Base-by-base conservation (phyloP, 2,797 vertebrate species). In the Triplophysa bombifrons region DNA sequence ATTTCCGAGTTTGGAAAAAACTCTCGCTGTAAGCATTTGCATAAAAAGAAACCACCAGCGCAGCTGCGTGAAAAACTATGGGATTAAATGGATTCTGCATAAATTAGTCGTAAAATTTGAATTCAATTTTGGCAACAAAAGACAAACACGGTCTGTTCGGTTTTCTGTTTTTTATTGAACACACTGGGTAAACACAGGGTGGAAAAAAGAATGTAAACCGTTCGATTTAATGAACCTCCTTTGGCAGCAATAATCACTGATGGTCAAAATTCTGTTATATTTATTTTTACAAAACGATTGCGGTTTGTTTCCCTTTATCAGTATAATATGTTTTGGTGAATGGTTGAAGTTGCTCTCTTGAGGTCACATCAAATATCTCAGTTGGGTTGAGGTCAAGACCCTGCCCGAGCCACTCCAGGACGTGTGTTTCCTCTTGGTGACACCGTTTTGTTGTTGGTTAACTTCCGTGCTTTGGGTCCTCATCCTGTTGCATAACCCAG, bases 1-100 rank as follows among this genome's bases (percentile, higher is more conserved):
- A 70, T 64, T 76, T 46, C 53, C 56, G 70, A 63, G 63, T 73
- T 80, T 51, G 41, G 14, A 74, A 51, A 51, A 53, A 71, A 38
- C 38, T 68, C 38, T 71, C 10, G 12, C 22, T 58, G n/a, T 56
- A 56, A 64, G 51, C 41, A 69, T 56, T 56, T 72, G n/a, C 41
- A 69, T n/a, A 63, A 68, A 58, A 61, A 13, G 22, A 10, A 20
- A 55, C 56, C 19, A 44, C 53, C 22, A 58, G 51, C 44, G 22
- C 34, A 44, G 50, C 46, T 58, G 11, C 14, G 20, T 19, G 51
- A 55, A 17, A 30, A 44, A 76, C 17, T 58, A 12, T 20, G 27
- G 27, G 60, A 61, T 61, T 61, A 61, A 61, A 22, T 16, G 60
- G 60, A 61, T 61, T 61, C 58, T 30, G 58, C 60, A 61, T 61